Conservation (phyloP, 2,113 vertebrate genomes). For the Rafetus swinhoei region DNA sequence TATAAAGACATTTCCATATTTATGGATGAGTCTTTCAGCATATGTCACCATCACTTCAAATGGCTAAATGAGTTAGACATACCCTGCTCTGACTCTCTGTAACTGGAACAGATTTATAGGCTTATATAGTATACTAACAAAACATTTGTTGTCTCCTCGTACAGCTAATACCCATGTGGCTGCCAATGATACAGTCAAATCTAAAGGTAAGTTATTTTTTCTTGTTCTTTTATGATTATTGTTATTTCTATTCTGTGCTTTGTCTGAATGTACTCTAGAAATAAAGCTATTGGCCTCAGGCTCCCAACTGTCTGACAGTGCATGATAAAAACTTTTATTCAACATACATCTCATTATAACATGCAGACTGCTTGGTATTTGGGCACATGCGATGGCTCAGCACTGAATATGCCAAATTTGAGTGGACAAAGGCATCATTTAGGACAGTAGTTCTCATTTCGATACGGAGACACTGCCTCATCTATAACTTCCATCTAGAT, state of each 20-base stretch:
- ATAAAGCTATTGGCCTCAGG: neutral
- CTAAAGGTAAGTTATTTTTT: conserved; percentile 86
- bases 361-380: neutral
- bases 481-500: neutral
- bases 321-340: neutral
- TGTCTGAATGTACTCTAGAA: conserved; percentile 5
- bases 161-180: conserved; percentile 99
- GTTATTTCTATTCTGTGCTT: neutral
- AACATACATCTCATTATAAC: neutral
- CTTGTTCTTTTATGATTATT: neutral
- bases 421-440: neutral
- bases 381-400: neutral
- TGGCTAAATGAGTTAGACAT: neutral
- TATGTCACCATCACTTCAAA: neutral
- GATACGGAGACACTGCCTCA: neutral
- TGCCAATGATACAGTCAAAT: conserved; percentile 99
- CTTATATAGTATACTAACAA: conserved; percentile 18
- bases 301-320: neutral
- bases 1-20: conserved; percentile 7
- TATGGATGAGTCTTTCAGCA: neutral
- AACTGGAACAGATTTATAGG: neutral
- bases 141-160: conserved; percentile 58
- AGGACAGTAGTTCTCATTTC: neutral
- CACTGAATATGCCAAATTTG: neutral
- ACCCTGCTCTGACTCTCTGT: neutral